A percentile compares a stretch with the other conserved stretches of the same genome.
Conservation (phyloP, 2,113 vertebrate species). For the Panthera uncia region DNA sequence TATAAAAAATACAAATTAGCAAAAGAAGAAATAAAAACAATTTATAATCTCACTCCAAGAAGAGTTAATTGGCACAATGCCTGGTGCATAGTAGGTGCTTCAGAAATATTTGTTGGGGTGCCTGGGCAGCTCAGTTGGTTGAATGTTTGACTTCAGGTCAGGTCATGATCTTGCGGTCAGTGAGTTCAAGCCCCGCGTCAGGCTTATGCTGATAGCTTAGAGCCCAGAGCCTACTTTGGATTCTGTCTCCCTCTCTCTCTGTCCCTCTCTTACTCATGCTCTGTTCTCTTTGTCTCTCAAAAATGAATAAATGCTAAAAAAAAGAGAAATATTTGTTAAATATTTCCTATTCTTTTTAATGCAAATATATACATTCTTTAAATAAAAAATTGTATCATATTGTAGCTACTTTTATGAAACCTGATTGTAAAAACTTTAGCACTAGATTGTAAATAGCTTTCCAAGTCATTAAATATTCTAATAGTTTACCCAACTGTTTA, state of each 20-base stretch:
- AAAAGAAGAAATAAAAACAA: not conserved
- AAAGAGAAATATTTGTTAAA: not conserved
- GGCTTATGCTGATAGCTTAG: too few species aligned
- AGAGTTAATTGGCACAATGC: not conserved
- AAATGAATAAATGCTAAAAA: too few species aligned
- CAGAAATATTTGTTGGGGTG: not conserved
- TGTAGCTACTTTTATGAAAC: not conserved
- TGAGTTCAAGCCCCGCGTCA: too few species aligned
- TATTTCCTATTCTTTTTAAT: not conserved
- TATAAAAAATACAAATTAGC: not conserved
- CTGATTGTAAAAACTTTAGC: not conserved
- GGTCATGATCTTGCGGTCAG: too few species aligned
- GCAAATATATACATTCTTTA: not conserved
- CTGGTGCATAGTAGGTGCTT: not conserved
- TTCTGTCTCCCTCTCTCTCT: too few species aligned
- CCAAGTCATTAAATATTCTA: slow-evolving; percentile 14
- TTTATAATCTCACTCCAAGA: not conserved
- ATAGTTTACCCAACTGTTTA: not conserved
- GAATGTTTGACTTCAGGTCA: too few species aligned
- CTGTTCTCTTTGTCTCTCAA: too few species aligned
- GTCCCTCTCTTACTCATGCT: too few species aligned
- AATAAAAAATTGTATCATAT: not conserved
- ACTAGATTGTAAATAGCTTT: slow-evolving; percentile 10
- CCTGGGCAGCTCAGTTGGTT: too few species aligned
- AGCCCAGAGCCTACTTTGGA: too few species aligned